Base-by-base conservation (phyloP, 2,113 vertebrate species). In the Odontophorus gujanensis region DNA sequence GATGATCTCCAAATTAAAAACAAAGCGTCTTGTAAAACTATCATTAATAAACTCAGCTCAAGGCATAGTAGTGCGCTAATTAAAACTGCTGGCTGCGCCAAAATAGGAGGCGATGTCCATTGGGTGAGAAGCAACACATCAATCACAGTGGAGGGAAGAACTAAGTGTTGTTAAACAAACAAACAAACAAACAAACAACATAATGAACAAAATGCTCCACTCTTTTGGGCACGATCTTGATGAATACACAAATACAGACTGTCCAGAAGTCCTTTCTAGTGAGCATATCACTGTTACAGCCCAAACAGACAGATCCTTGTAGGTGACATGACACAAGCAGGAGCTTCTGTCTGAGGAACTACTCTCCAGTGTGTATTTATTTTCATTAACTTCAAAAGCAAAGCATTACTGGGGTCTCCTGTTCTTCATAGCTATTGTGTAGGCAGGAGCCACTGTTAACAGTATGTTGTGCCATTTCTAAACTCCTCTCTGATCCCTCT, bases 401-500 rank as follows among this genome's bases (percentile, higher is more conserved):
- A 90, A 84, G 1, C 9, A 13, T 10, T 48, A n/a, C 36, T 28
- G 76, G 21, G 26, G 25, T 69, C 62, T 76, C 53, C 32, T 76
- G 25, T 57, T 92, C 58, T 79, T 90, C 48, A 28, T 12, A 47
- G 34, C 7, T 93, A 40, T 25, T 62, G 40, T 3, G n/a, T 6
- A 74, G 28, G n/a, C 7, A 6, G 24, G 17, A 62, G 38, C 18
- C 55, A 77, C 17, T 55, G 58, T 62, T 67, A 24, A 59, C 20
- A 55, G 36, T 40, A 58, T 73, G 82, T 40, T 47, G 12, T 67
- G 51, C 24, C 17, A 20, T 75, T 89, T 84, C 85, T 80, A 74
- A 86, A 80, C 26, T 51, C n/a, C 15, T 47, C 65, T 55, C n/a
- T 48, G 55, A 82, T 77, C 51, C 30, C 71, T 30, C 86, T 90